A percentile compares a stretch with the other conserved stretches of the same genome.
These are phyloP conservation scores for Pedetes capensis DNA, from an alignment of 2,113 vertebrate genomes.

Conservation along the genomic window DNA sequence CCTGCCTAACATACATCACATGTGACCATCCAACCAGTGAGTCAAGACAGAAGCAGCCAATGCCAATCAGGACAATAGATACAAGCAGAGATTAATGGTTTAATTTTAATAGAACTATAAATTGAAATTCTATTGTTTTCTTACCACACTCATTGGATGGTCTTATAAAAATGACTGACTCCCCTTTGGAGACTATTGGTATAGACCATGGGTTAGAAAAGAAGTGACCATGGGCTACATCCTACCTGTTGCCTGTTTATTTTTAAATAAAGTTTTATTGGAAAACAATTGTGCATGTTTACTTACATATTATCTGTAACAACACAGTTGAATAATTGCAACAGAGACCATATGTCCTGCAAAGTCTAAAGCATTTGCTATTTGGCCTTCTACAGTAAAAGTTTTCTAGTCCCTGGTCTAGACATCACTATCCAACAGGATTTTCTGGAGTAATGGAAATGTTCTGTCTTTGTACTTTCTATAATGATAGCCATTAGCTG, in stretches of 20 bases:
- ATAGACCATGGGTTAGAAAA: background rate
- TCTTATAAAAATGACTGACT: background rate
- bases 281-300: background rate
- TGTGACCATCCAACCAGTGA: background rate
- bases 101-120: background rate
- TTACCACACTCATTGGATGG: background rate
- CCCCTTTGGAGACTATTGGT: background rate
- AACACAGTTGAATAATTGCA: background rate
- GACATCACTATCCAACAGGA: background rate
- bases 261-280: constrained; percentile 21
- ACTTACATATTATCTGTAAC: background rate
- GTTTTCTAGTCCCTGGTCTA: background rate
- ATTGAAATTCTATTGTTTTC: background rate
- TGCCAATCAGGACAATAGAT: background rate
- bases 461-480: background rate
- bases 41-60: background rate
- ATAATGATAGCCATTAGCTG: background rate
- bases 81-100: background rate
- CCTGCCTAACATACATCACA: background rate
- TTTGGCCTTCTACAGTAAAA: background rate
- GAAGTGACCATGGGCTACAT: background rate
- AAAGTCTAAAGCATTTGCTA: background rate
- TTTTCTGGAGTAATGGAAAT: background rate
- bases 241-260: background rate
- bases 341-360: background rate